These are phyloP conservation scores for Fregetta grallaria DNA, from an alignment of 2,113 vertebrate species.

Conservation along the genomic window DNA sequence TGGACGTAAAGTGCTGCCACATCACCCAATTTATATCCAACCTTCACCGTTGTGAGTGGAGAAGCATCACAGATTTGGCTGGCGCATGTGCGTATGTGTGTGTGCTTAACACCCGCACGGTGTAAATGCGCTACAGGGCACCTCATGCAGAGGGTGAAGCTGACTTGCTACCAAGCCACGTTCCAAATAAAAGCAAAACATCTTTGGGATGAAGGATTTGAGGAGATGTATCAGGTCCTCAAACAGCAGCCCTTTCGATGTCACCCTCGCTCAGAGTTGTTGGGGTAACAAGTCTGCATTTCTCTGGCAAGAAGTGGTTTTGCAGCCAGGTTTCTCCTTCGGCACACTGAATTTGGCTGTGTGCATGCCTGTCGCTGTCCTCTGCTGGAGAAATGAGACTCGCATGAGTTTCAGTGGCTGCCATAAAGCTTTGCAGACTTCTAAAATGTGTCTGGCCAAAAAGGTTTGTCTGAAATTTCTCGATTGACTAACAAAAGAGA, in stretches of 20 bases:
- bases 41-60: accelerated
- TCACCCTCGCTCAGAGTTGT: background rate
- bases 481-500: background rate
- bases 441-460: background rate
- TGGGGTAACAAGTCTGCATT: background rate
- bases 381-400: background rate
- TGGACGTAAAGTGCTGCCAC: background rate
- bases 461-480: background rate
- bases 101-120: background rate
- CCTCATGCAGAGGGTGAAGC: background rate
- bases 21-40: background rate
- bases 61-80: background rate
- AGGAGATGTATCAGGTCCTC: background rate
- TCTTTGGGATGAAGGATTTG: background rate
- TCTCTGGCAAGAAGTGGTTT: background rate
- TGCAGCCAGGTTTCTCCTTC: background rate
- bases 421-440: background rate
- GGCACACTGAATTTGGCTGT: background rate
- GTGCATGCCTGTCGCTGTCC: accelerated
- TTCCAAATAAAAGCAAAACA: background rate
- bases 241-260: background rate
- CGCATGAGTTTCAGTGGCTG: background rate
- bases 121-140: background rate
- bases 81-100: background rate
- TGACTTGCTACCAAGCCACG: background rate